A percentile compares a stretch with the other conserved stretches of the same genome.
Conservation (phyloP, 1,140 invertebrate species). For the Hylyphantes graminicola region DNA sequence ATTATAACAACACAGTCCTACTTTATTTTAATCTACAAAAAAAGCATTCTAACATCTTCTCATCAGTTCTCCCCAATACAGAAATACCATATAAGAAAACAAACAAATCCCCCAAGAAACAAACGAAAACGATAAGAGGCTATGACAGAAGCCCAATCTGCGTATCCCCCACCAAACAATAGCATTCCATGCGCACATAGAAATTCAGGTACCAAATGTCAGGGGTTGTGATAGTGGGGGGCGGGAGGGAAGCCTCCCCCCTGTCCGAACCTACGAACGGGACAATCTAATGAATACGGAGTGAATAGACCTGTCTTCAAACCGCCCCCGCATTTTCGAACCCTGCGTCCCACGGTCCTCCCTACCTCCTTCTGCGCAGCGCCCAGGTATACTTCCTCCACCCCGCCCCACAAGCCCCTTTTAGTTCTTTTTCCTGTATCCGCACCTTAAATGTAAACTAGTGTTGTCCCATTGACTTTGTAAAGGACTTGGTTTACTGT, state of each 20-base stretch:
- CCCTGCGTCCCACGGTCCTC: slow-evolving; percentile 15
- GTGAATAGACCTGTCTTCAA: slow-evolving; percentile 51
- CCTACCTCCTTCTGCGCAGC: slow-evolving; percentile 40
- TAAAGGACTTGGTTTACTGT: neutral
- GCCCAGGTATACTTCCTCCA: slow-evolving; percentile 28
- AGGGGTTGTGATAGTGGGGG: slow-evolving; percentile 40
- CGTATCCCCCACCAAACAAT: slow-evolving; percentile 32
- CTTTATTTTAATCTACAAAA: neutral
- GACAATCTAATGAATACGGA: slow-evolving; percentile 56
- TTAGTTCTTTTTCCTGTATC: slow-evolving; percentile 1
- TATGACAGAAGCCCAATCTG: neutral
- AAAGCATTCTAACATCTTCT: neutral
- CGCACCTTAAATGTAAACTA: neutral
- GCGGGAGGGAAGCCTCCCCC: neutral
- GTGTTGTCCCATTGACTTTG: no score
- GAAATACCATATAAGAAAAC: no score
- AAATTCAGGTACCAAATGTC: slow-evolving; percentile 31
- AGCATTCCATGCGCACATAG: slow-evolving; percentile 32
- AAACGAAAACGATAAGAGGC: neutral
- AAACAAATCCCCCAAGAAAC: neutral
- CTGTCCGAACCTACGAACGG: slow-evolving; percentile 19
- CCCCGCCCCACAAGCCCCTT: neutral
- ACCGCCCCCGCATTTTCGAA: slow-evolving; percentile 50
- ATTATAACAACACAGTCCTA: neutral
- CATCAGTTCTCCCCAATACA: neutral